Evolutionary conservation across 2,113 vertebrate species (phyloP).

Genomic region (Dasyornis broadbenti): DNA sequence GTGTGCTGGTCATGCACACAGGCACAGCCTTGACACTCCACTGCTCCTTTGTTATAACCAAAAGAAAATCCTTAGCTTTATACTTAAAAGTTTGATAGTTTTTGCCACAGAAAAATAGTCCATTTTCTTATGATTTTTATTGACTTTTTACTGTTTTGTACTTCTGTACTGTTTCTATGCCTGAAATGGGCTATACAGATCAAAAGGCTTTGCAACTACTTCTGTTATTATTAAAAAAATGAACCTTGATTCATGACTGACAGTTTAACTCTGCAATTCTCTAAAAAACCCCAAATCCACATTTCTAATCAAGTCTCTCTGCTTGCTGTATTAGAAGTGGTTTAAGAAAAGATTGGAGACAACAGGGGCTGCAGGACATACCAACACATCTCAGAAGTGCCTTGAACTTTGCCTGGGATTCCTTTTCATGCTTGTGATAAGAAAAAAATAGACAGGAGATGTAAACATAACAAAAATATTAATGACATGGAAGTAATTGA

Average conservation of each 20-base stretch:
- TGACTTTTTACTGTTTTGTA: not conserved
- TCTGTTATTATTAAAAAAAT: not conserved
- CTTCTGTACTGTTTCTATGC: not conserved
- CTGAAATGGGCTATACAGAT: not conserved
- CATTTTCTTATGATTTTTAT: not conserved
- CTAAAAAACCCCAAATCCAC: not conserved
- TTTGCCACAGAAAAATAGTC: not conserved
- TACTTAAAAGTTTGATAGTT: not conserved
- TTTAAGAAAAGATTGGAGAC: not conserved
- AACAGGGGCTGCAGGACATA: not conserved
- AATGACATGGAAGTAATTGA: not conserved
- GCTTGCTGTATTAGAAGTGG: not conserved
- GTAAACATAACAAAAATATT: not conserved
- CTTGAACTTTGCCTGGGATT: not conserved
- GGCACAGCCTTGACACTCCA: not conserved
- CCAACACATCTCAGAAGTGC: not conserved
- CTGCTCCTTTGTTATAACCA: not conserved
- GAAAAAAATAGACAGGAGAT: not conserved
- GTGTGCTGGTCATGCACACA: not conserved
- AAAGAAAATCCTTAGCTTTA: not conserved
- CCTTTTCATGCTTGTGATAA: not conserved
- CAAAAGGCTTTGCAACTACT: not conserved
- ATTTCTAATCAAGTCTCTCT: not conserved
- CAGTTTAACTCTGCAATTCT: not conserved
- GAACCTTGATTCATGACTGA: not conserved